phyloP scores from a whole-genome alignment of 2,113 vertebrate genomes.

The Sylvilagus bachmani region DNA sequence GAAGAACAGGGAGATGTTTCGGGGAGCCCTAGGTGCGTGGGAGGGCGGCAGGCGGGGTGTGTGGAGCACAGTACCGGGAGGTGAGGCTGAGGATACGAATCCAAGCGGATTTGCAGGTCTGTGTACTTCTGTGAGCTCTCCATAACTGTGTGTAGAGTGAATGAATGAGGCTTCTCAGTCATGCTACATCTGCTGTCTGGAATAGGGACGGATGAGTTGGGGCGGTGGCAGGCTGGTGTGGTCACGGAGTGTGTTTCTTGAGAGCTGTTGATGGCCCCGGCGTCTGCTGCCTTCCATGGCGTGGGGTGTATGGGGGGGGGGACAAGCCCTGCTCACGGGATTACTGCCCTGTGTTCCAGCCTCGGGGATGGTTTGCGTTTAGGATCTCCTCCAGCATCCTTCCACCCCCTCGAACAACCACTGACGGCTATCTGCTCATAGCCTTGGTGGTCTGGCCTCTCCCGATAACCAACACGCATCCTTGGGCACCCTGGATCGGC shows the following conservation, averaged over 20 bases:
- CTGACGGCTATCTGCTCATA: not conserved
- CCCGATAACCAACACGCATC: not conserved
- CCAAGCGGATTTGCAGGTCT: not conserved
- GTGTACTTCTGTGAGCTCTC: not conserved
- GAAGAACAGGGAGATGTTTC: not conserved
- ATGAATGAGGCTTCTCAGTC: not conserved
- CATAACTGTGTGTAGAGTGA: not conserved
- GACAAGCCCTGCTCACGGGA: not conserved
- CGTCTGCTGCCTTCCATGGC: not conserved
- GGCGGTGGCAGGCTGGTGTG: not conserved
- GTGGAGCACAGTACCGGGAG: not conserved
- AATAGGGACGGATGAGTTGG: not conserved
- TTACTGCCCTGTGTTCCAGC: not conserved
- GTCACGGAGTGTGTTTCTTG: not conserved
- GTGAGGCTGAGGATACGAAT: not conserved
- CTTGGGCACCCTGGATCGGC: too few species aligned
- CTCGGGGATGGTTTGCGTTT: not conserved
- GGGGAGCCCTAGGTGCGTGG: not conserved
- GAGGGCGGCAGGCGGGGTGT: not conserved
- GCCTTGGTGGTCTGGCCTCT: not conserved
- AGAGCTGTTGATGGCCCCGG: not conserved
- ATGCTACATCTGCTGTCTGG: not conserved
- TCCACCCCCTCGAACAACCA: not conserved
- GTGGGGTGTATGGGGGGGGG: not conserved
- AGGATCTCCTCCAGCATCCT: not conserved